These are phyloP conservation scores for Gymnoscelis rufifasciata DNA, from an alignment of 2,888 invertebrate species.

Conservation along the genomic window DNA sequence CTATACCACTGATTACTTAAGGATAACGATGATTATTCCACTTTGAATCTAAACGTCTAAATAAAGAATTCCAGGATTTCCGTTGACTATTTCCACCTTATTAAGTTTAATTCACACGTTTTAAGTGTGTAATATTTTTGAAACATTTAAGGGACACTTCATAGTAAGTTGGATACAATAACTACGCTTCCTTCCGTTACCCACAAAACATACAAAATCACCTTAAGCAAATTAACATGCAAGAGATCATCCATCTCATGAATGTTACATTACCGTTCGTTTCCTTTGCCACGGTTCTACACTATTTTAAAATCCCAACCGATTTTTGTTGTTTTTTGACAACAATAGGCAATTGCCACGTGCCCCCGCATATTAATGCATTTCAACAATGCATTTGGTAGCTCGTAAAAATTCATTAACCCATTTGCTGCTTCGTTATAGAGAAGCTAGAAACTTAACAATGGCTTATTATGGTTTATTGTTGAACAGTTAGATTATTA, in stretches of 20 bases:
- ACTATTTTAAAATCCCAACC: constrained; percentile 21
- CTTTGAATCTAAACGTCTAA: too few species aligned
- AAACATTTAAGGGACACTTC: too few species aligned
- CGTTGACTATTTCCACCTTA: too few species aligned
- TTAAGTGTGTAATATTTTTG: too few species aligned
- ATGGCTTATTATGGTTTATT: background rate
- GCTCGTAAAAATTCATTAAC: constrained; percentile 39
- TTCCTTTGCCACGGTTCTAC: constrained; percentile 7
- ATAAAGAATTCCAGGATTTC: too few species aligned
- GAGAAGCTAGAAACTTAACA: background rate
- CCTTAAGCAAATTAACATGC: background rate
- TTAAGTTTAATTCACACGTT: too few species aligned
- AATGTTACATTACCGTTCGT: constrained; percentile 10
- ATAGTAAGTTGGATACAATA: too few species aligned
- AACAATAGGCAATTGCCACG: constrained; percentile 34
- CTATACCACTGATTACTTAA: too few species aligned
- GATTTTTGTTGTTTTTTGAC: constrained; percentile 16
- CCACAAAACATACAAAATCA: background rate
- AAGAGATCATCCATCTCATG: constrained; percentile 4
- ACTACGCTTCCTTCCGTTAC: background rate
- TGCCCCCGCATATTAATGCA: constrained; percentile 42
- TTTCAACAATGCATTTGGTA: constrained; percentile 50
- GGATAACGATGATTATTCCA: too few species aligned
- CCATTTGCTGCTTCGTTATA: constrained; percentile 1
- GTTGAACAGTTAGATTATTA: background rate